These are phyloP conservation scores for Apostichopus japonicus DNA, from an alignment of 35 echinoderm and acorn worm genomes.

Conservation along the genomic window DNA sequence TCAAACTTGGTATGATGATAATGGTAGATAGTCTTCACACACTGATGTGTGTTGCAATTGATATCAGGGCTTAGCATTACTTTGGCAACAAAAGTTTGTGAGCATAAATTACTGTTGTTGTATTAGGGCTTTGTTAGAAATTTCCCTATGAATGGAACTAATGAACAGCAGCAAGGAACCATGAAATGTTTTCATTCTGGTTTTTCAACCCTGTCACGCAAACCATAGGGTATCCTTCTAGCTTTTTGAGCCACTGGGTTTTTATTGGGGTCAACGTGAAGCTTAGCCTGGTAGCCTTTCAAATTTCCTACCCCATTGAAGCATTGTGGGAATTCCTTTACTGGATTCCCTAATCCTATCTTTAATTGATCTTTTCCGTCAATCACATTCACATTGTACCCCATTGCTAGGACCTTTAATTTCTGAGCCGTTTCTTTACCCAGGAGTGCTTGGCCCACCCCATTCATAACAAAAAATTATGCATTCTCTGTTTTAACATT, in stretches of 20 bases:
- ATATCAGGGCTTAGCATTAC: too few relatives aligned
- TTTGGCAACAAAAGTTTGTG: too few relatives aligned
- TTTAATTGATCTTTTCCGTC: not conserved
- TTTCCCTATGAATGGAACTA: too few relatives aligned
- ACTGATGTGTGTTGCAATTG: too few relatives aligned
- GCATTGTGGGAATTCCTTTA: slow-evolving; percentile 22
- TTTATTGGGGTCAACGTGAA: slow-evolving; percentile 56
- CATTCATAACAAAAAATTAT: slow-evolving; percentile 27
- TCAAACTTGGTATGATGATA: too few relatives aligned
- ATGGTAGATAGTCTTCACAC: too few relatives aligned
- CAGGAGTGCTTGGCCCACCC: not conserved
- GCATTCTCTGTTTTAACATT: not conserved
- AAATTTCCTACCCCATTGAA: slow-evolving; percentile 73
- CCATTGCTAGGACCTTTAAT: slow-evolving; percentile 11
- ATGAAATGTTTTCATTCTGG: too few relatives aligned
- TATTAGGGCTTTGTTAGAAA: too few relatives aligned
- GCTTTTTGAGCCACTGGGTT: slow-evolving; percentile 57
- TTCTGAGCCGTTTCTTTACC: slow-evolving; percentile 41
- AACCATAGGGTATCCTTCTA: slow-evolving; percentile 40
- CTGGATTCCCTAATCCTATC: not conserved
- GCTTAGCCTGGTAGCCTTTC: slow-evolving; percentile 53
- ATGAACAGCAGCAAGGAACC: too few relatives aligned
- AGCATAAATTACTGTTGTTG: too few relatives aligned
- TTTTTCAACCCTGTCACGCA: slow-evolving; percentile 63
- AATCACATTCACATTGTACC: not conserved